Percentiles rank a stretch among this genome's conserved stretches.
These are phyloP conservation scores for Lasius fuliginosus DNA, from an alignment of 2,888 invertebrate species.

Conservation along the genomic window DNA sequence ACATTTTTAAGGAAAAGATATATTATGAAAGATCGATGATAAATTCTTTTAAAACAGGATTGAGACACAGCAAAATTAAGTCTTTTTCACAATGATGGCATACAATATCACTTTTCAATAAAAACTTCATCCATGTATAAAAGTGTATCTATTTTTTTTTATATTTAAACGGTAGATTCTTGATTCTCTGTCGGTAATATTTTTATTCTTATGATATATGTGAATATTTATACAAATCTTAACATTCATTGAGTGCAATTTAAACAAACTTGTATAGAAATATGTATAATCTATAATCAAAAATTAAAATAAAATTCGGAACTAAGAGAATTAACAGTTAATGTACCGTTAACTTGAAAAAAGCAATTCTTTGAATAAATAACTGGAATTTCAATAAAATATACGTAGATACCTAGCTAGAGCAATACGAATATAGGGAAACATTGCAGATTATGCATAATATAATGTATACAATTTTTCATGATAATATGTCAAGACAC, in stretches of 20 bases:
- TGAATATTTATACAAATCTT: background rate
- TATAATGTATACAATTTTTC: slow-evolving; percentile 2
- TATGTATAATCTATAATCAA: too few species aligned
- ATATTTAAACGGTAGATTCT: background rate
- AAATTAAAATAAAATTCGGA: background rate
- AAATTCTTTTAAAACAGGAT: slow-evolving; percentile 27
- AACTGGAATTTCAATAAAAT: too few species aligned
- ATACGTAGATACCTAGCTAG: too few species aligned
- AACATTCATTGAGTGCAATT: slow-evolving; percentile 2
- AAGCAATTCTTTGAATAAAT: background rate
- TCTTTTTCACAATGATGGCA: background rate
- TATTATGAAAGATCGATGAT: slow-evolving; percentile 11
- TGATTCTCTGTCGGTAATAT: background rate
- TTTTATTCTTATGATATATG: background rate
- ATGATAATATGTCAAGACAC: slow-evolving; percentile 15
- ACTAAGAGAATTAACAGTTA: slow-evolving; percentile 8
- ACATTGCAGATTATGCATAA: background rate
- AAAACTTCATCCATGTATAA: background rate
- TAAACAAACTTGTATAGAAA: background rate
- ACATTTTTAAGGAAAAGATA: background rate
- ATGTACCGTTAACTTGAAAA: slow-evolving; percentile 15
- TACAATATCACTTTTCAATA: background rate
- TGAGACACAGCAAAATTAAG: slow-evolving; percentile 7
- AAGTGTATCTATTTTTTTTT: background rate
- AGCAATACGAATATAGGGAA: background rate